These are phyloP conservation scores for Plagiodera versicolora DNA, from an alignment of 2,888 invertebrate genomes.

Conservation along the genomic window DNA sequence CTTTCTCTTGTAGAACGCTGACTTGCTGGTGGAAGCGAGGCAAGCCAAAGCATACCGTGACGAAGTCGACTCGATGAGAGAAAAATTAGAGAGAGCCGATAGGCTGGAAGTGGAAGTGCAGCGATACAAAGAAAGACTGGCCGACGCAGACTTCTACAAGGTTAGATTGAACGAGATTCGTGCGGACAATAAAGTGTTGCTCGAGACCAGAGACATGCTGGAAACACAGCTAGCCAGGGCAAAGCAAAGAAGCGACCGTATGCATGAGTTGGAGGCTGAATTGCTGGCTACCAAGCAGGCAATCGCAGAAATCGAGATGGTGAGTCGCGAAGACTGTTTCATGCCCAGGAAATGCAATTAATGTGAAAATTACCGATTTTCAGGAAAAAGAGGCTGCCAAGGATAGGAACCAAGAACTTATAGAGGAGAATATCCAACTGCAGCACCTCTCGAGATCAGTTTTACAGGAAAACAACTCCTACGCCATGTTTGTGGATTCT, in stretches of 20 bases:
- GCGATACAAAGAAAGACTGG: conserved; percentile 75
- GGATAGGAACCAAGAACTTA: conserved; percentile 77
- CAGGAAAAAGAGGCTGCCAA: conserved; percentile 86
- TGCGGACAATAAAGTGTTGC: conserved; percentile 88
- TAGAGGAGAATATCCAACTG: conserved; percentile 89
- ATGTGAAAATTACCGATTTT: too few relatives aligned
- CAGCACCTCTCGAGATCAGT: conserved; percentile 85
- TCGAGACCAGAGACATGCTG: conserved; percentile 90
- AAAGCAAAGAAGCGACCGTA: conserved; percentile 81
- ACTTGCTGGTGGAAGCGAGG: conserved; percentile 77
- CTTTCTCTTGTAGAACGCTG: conserved; percentile 59
- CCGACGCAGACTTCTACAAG: conserved; percentile 92
- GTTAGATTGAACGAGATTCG: conserved; percentile 86
- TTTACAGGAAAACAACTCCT: conserved; percentile 46
- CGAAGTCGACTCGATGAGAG: conserved; percentile 90
- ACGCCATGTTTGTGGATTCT: conserved; percentile 55
- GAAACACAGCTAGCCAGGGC: conserved; percentile 87
- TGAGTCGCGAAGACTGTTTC: too few relatives aligned
- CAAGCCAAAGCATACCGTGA: conserved; percentile 87
- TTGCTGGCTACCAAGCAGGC: conserved; percentile 83
- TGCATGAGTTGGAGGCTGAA: conserved; percentile 83
- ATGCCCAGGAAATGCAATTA: too few relatives aligned
- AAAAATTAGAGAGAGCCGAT: conserved; percentile 79
- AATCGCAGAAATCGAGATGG: conserved; percentile 79
- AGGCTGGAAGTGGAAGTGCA: conserved; percentile 85